Evolutionary conservation across 2,888 invertebrate genomes (phyloP).

Genomic region (Cylloceria caligata): DNA sequence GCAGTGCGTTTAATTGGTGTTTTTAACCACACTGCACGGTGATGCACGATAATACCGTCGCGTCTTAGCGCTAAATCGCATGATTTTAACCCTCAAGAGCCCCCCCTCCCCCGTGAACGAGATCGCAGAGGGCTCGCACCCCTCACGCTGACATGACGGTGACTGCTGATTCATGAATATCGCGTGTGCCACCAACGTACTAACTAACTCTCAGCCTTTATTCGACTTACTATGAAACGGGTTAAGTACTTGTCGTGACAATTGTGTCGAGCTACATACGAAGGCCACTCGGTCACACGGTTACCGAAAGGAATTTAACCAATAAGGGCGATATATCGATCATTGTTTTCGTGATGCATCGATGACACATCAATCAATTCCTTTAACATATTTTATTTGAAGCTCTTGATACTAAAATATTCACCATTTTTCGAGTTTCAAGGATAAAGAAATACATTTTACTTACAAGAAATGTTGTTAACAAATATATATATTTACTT

Average conservation of each 20-base stretch:
- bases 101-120: no score
- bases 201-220: slow-evolving; percentile 61
- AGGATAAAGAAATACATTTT: slow-evolving; percentile 18
- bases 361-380: slow-evolving; percentile 1
- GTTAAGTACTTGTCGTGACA: slow-evolving; percentile 71
- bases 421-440: neutral
- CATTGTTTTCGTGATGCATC: slow-evolving; percentile 35
- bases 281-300: slow-evolving; percentile 65
- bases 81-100: slow-evolving; percentile 17
- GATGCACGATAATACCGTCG: slow-evolving; percentile 17
- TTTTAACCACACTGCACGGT: slow-evolving; percentile 4
- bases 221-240: slow-evolving; percentile 62
- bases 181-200: slow-evolving; percentile 72
- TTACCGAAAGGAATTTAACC: slow-evolving; percentile 50
- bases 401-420: neutral
- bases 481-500: neutral
- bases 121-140: neutral
- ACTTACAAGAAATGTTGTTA: no score
- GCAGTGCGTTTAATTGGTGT: slow-evolving; percentile 28
- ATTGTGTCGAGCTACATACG: slow-evolving; percentile 65
- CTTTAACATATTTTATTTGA: slow-evolving; percentile 19
- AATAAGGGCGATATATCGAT: slow-evolving; percentile 12
- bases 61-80: slow-evolving; percentile 9
- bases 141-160: slow-evolving; percentile 37
- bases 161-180: slow-evolving; percentile 74